phyloP scores from a whole-genome alignment of 2,113 vertebrate species.

The Todiramphus saurophagus region DNA sequence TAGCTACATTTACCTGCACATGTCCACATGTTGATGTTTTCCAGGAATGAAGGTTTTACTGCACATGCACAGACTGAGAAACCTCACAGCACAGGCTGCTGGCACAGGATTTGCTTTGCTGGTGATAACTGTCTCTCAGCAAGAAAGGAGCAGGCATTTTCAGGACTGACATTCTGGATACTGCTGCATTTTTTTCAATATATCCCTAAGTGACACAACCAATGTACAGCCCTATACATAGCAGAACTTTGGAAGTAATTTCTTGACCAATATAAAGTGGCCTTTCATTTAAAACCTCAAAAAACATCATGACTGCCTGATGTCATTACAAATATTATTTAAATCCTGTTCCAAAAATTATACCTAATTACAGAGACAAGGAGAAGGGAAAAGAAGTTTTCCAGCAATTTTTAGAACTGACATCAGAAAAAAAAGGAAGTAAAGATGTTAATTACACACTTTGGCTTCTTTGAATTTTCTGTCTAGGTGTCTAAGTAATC shows the following conservation, averaged over 20 bases:
- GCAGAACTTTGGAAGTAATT: neutral
- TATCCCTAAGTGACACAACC: neutral
- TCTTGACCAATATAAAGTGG: neutral
- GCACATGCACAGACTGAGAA: neutral
- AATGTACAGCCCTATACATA: neutral
- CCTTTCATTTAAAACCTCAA: neutral
- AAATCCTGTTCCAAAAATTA: neutral
- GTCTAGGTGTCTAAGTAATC: neutral
- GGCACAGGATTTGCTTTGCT: neutral
- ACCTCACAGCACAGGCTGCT: neutral
- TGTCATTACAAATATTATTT: neutral
- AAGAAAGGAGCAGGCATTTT: neutral
- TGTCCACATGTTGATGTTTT: neutral
- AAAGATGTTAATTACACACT: neutral
- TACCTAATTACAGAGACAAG: neutral
- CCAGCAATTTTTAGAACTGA: neutral
- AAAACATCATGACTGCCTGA: neutral
- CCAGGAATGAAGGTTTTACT: neutral
- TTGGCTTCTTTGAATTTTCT: neutral
- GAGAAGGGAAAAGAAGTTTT: neutral
- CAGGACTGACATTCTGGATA: neutral
- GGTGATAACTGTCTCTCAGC: neutral
- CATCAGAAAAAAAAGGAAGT: neutral
- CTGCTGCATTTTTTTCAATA: neutral
- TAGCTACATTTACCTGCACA: rapidly evolving